Evolutionary conservation across 2,888 invertebrate genomes (phyloP), one percentile per base, ranked within the genome.

Genomic region (Resseliella maxima): DNA sequence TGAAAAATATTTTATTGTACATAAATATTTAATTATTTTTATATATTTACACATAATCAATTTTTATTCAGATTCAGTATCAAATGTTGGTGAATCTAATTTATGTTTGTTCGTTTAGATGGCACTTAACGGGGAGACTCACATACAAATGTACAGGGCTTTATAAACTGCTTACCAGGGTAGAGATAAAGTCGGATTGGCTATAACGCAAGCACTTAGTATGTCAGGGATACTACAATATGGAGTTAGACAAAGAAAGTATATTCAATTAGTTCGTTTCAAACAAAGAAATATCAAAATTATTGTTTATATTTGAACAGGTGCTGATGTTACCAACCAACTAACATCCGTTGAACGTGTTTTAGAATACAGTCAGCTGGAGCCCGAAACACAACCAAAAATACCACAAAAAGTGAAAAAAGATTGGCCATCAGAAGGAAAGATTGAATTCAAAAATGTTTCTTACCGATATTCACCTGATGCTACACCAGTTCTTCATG

Each of bases 331-430:
- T 0, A 92, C 93, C 27, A 94, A 94, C 88, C 93, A 93, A 88
- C 91, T 94, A 90, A 94, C 93, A 90, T 92, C 93, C 0, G 95
- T 96, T 0, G 96, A 96, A 90, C 91, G 96, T 88, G 93, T 96
- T 0, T 89, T 95, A 35, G 95, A 95, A 89, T 96, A 96, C 89
- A 92, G 93, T 38, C 87, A 87, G 35, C 50, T 88, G 64, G 86
- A 86, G 64, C 24, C 86, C 18, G 93, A 94, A 88, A 90, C 90
- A 85, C 91, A 92, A 88, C 91, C 92, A 6, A 87, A 88, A 10
- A 89, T 89, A 86, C 72, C 86, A 0, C 64, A 83, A 15, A 86
- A 64, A 41, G 12, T 88, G n/a, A n/a, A 85, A 15, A 87, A 87
- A 86, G 54, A 54, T 15, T 94, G 94, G 94, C 94, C 94, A 0